phyloP scores from a whole-genome alignment of 2,113 vertebrate genomes.

The Oncorhynchus mykiss region DNA sequence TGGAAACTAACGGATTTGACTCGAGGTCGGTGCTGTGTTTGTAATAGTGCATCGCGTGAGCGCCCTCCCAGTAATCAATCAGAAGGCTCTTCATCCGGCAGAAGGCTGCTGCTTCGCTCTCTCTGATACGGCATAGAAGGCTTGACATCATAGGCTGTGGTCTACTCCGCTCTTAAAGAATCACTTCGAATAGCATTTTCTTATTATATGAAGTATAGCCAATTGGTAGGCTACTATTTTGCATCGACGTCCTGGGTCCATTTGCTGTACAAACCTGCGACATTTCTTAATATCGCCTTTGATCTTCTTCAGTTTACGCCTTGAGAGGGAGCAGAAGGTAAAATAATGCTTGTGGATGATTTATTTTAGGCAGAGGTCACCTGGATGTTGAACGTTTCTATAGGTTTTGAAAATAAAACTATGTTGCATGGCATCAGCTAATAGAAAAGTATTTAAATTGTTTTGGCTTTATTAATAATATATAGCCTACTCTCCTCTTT shows the following conservation, averaged over 20 bases:
- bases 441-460: background rate
- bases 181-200: too few relatives aligned
- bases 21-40: too few relatives aligned
- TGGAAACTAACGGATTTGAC: too few relatives aligned
- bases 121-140: background rate
- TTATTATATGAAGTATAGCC: too few relatives aligned
- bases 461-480: too few relatives aligned
- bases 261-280: background rate
- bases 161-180: background rate
- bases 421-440: background rate
- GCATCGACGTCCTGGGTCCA: background rate
- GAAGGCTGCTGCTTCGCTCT: background rate
- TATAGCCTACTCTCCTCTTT: background rate
- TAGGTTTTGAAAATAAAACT: background rate
- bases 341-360: background rate
- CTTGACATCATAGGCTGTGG: background rate
- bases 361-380: background rate
- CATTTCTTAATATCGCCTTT: background rate
- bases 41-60: too few relatives aligned
- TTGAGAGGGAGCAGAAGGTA: constrained; percentile 3
- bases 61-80: too few relatives aligned
- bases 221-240: background rate
- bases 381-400: background rate
- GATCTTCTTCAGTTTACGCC: background rate
- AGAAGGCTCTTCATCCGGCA: background rate